Evolutionary conservation across 2,113 vertebrate species (phyloP).

Genomic region (Callospermophilus lateralis): DNA sequence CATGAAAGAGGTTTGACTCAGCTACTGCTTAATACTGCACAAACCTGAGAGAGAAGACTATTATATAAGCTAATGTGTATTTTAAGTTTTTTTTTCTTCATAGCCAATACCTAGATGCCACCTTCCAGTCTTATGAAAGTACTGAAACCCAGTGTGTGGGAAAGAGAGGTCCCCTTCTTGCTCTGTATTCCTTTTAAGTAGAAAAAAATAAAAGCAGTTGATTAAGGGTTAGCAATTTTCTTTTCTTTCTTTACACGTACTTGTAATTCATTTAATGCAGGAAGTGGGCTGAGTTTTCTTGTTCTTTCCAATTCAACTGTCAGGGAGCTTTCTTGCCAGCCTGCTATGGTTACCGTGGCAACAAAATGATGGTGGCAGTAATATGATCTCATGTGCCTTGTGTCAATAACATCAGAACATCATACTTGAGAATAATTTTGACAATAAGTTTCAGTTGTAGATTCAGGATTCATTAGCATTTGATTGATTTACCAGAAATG

Average conservation of each 20-base stretch:
- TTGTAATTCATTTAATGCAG: slow-evolving; percentile 88
- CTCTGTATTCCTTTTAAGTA: slow-evolving; percentile 81
- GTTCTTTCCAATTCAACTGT: slow-evolving; percentile 89
- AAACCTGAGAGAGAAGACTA: slow-evolving; percentile 68
- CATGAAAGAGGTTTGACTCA: slow-evolving; percentile 76
- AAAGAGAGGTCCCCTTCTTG: slow-evolving; percentile 75
- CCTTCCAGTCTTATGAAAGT: slow-evolving; percentile 62
- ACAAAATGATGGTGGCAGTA: slow-evolving; percentile 83
- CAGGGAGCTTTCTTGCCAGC: slow-evolving; percentile 85
- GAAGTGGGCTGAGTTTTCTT: slow-evolving; percentile 89
- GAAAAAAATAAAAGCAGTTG: slow-evolving; percentile 87
- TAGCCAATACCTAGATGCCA: slow-evolving; percentile 72
- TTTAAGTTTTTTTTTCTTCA: slow-evolving; percentile 72
- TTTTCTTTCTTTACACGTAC: slow-evolving; percentile 85
- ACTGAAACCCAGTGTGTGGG: slow-evolving; percentile 73
- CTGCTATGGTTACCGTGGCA: slow-evolving; percentile 87
- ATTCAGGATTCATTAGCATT: slow-evolving; percentile 6
- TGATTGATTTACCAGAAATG: slow-evolving; percentile 29
- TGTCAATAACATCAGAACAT: slow-evolving; percentile 81
- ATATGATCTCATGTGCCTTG: slow-evolving; percentile 83
- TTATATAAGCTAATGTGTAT: slow-evolving; percentile 82
- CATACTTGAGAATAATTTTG: slow-evolving; percentile 39
- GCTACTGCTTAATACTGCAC: slow-evolving; percentile 74
- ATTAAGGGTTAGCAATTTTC: slow-evolving; percentile 88
- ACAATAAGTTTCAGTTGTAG: slow-evolving; percentile 62